Evolutionary conservation across 2,113 vertebrate genomes (phyloP), one percentile per base, ranked within the genome.

Genomic region (Chionomys nivalis): DNA sequence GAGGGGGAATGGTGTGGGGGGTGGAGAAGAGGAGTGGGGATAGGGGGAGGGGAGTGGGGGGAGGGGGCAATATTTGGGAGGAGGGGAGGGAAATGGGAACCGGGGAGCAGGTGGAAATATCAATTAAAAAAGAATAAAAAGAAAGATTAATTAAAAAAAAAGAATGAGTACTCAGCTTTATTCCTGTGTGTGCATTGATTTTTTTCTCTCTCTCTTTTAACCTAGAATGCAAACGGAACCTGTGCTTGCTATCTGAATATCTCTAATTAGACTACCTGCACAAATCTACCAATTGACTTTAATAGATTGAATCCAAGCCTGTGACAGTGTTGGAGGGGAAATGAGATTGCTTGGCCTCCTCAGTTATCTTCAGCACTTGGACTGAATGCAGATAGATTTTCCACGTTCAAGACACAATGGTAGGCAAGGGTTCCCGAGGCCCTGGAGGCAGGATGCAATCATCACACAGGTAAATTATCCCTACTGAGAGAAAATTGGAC

Each of bases 271-370:
- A 26, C 91, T 91, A 87, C 49, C 94, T 91, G 65, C 1, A 3
- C 75, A 52, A 79, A 81, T 94, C 58, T 95, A 8, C 97, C 90
- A 91, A 87, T 47, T 95, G 47, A 66, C 5, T 87, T 95, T 49
- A 58, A 83, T 44, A 97, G 90, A 78, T 96, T 95, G 88, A 87
- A 61, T 95, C 65, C 97, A 92, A 72, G 44, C 85, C 31, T 87
- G 12, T 24, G 86, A 61, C 86, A 31, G 11, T 79, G 93, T 97
- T 87, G 81, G 16, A 85, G 24, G 49, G 68, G 68, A 96, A 96
- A 97, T 94, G 91, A 96, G 96, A 97, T 97, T 94, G 89, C 58
- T 26, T 96, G 28, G 36, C 8, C 5, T 97, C 85, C 73, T 31
- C 83, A 88, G 72, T 96, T 96, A 81, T 47, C 90, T 72, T 91